A percentile compares a stretch with the other conserved stretches of the same genome.
phyloP scores from a whole-genome alignment of 2,888 invertebrate genomes.

The Hirtodrosophila trivittata region DNA sequence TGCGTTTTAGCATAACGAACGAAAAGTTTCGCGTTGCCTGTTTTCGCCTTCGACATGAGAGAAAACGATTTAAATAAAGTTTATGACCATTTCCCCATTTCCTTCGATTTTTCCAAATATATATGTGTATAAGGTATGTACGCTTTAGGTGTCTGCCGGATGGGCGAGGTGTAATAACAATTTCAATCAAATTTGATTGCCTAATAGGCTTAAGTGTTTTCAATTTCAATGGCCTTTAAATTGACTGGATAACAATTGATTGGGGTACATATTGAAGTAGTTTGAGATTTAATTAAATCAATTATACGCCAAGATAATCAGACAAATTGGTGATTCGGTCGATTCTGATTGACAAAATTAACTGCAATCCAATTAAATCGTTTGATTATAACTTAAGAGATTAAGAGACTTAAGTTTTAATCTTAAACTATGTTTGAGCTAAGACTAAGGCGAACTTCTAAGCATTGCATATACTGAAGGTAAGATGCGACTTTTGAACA shows the following conservation, averaged over 20 bases:
- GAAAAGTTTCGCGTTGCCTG: constrained; percentile 27
- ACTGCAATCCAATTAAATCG: too few species aligned
- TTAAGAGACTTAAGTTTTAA: too few species aligned
- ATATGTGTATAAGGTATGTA: neutral
- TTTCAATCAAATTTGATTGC: constrained; percentile 52
- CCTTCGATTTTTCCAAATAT: neutral
- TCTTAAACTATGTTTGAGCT: too few species aligned
- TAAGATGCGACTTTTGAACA: too few species aligned
- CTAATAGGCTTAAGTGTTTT: constrained; percentile 27
- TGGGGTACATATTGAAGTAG: neutral
- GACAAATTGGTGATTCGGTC: too few species aligned
- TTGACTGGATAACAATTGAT: neutral
- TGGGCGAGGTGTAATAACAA: constrained; percentile 16
- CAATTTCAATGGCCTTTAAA: constrained; percentile 13
- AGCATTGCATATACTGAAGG: too few species aligned
- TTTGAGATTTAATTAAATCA: neutral
- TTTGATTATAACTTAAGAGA: too few species aligned
- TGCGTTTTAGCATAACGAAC: constrained; percentile 30
- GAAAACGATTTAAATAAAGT: constrained; percentile 43
- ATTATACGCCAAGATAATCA: neutral
- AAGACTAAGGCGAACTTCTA: too few species aligned
- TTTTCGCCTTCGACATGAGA: constrained; percentile 6
- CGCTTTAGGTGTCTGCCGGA: neutral
- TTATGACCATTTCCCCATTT: constrained; percentile 12
- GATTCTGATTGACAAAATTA: too few species aligned